Conservation (phyloP, 2,113 vertebrate species). For the Geothlypis trichas region DNA sequence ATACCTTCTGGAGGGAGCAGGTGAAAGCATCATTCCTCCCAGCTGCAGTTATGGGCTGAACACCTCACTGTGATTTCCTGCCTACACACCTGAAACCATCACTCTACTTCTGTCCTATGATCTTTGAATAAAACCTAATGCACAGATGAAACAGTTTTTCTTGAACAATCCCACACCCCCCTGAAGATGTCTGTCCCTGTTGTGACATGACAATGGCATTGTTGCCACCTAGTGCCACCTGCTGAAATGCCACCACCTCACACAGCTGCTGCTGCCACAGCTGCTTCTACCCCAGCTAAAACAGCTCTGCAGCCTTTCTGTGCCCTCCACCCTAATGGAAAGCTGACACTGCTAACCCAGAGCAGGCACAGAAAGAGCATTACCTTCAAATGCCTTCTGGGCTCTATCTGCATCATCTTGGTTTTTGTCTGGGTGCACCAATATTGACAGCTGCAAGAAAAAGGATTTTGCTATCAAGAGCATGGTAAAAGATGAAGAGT, state of each 20-base stretch:
- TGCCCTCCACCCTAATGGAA: background rate
- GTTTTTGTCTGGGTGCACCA: slow-evolving; percentile 99
- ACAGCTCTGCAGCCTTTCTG: background rate
- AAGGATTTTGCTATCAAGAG: background rate
- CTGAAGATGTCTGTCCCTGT: accelerated
- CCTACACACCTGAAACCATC: background rate
- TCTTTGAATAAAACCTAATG: background rate
- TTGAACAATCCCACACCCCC: background rate
- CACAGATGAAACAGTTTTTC: background rate
- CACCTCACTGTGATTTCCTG: background rate
- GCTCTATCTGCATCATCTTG: slow-evolving; percentile 91
- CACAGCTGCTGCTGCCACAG: background rate
- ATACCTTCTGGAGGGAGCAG: background rate
- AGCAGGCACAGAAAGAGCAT: background rate
- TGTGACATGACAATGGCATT: background rate
- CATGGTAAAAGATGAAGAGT: background rate
- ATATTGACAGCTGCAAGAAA: slow-evolving; percentile 87
- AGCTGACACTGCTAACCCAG: background rate
- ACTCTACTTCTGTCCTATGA: background rate
- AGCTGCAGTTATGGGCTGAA: background rate
- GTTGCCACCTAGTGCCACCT: slow-evolving; percentile 12
- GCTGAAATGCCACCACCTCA: background rate
- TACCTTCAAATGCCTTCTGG: slow-evolving; percentile 99
- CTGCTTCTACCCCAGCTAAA: background rate
- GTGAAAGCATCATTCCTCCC: background rate